Conservation (phyloP, 2,797 vertebrate species). For the Tragelaphus oryx region DNA sequence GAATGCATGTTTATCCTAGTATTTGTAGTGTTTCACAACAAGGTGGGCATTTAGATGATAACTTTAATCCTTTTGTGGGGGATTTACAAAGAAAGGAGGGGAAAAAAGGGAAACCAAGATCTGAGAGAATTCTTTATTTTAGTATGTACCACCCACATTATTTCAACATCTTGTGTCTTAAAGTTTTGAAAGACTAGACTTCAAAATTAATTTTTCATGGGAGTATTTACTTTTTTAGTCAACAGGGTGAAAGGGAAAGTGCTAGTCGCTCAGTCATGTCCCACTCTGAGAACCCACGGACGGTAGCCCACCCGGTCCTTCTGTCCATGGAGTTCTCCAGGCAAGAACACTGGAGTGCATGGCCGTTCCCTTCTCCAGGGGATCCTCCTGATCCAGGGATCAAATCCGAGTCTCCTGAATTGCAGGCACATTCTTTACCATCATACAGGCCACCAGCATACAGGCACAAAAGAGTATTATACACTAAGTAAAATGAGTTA, state of each 20-base stretch:
- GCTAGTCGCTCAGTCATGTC: background rate
- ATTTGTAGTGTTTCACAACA: background rate
- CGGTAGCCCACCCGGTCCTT: background rate
- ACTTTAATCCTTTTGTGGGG: background rate
- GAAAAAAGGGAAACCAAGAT: background rate
- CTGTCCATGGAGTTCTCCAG: background rate
- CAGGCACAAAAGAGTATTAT: background rate
- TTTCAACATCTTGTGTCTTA: background rate
- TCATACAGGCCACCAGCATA: background rate
- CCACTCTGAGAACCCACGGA: background rate
- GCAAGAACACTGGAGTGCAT: background rate
- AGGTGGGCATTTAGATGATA: background rate
- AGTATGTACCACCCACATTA: background rate
- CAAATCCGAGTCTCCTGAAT: background rate
- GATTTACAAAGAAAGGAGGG: background rate
- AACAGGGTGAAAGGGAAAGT: background rate
- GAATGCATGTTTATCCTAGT: background rate
- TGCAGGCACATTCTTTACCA: background rate
- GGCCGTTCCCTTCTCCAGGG: background rate
- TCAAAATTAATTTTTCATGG: slow-evolving; percentile 18
- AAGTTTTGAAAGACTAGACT: background rate
- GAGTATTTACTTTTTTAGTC: background rate
- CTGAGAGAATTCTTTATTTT: background rate
- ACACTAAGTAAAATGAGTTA: background rate
- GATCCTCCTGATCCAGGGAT: background rate